A percentile compares a stretch with the other conserved stretches of the same genome.
These are phyloP conservation scores for Aphelocoma coerulescens DNA, from an alignment of 2,113 vertebrate genomes.

Conservation along the genomic window DNA sequence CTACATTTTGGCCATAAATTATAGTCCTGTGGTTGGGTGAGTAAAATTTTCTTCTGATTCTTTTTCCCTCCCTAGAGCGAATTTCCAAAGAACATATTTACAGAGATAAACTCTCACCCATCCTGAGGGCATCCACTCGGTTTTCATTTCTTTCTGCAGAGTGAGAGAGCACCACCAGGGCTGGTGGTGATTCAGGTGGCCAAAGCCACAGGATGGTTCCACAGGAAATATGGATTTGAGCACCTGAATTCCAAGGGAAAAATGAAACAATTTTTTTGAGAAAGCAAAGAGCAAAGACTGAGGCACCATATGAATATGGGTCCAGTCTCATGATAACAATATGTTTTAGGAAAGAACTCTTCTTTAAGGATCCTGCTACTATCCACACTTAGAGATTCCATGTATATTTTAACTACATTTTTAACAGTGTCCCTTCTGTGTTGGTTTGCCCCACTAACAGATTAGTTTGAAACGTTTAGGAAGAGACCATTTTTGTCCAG, in stretches of 20 bases:
- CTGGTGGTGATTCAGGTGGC: not conserved
- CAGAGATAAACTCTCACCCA: not conserved
- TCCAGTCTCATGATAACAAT: not conserved
- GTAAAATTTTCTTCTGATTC: not conserved
- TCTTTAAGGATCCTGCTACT: not conserved
- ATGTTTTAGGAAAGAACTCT: not conserved
- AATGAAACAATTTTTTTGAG: too few relatives aligned
- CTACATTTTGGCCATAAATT: not conserved
- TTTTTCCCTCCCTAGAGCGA: not conserved
- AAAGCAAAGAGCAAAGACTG: rapidly evolving
- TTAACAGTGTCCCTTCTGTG: not conserved
- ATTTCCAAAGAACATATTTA: not conserved
- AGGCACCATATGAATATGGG: too few relatives aligned
- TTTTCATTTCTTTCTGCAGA: rapidly evolving
- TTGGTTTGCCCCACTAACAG: not conserved
- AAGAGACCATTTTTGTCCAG: rapidly evolving
- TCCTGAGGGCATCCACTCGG: not conserved
- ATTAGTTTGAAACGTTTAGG: not conserved
- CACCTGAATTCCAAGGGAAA: not conserved
- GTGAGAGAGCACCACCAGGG: rapidly evolving
- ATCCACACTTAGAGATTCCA: too few relatives aligned
- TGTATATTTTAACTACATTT: not conserved
- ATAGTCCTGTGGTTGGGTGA: rapidly evolving
- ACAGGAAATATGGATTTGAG: not conserved
- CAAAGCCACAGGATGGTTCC: not conserved